Conservation (phyloP, 53 echinoderm and acorn worm species). For the Antedon mediterranea region DNA sequence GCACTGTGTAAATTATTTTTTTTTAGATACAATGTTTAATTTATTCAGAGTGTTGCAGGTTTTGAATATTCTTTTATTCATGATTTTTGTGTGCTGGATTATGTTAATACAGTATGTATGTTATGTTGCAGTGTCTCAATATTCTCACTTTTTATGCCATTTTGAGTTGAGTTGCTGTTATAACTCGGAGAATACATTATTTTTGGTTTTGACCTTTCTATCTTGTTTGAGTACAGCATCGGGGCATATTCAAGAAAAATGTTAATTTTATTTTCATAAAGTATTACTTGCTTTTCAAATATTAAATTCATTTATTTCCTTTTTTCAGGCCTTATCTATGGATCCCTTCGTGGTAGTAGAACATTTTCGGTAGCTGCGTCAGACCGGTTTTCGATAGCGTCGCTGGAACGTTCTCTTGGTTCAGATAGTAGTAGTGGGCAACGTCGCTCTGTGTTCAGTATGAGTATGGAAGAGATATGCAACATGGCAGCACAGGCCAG, state of each 20-base stretch:
- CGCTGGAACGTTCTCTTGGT: constrained; percentile 27
- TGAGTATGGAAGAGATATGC: constrained; percentile 5
- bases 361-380: constrained; percentile 24
- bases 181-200: too few relatives aligned
- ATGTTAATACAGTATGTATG: too few relatives aligned
- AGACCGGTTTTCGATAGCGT: constrained; percentile 28
- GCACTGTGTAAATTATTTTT: too few relatives aligned
- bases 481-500: constrained; percentile 1
- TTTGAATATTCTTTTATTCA: too few relatives aligned
- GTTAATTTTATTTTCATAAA: neutral
- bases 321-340: constrained; percentile 66
- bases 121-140: too few relatives aligned
- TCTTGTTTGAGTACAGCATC: too few relatives aligned
- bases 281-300: neutral
- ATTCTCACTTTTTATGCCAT: too few relatives aligned
- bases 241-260: neutral
- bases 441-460: constrained; percentile 5
- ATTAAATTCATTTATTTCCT: neutral
- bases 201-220: too few relatives aligned
- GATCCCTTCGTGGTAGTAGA: constrained; percentile 64
- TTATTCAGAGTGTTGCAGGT: too few relatives aligned
- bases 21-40: too few relatives aligned
- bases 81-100: too few relatives aligned
- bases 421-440: constrained; percentile 28
- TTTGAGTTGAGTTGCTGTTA: too few relatives aligned